Evolutionary conservation across 2,113 vertebrate species (phyloP).

Genomic region (Cololabis saira): DNA sequence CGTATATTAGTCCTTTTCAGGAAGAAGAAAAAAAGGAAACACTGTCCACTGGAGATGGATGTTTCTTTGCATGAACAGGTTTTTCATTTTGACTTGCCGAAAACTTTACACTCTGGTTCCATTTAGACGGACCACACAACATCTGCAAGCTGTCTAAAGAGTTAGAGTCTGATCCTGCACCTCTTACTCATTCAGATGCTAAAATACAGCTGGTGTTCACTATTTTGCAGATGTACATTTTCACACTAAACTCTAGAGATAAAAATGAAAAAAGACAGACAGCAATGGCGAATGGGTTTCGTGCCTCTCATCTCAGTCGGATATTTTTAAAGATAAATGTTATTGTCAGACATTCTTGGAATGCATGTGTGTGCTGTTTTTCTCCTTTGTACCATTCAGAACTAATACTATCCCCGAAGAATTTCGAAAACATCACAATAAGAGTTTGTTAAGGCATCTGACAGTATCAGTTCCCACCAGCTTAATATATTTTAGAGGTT

Average conservation of each 20-base stretch:
- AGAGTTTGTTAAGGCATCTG: no score
- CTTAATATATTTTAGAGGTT: constrained; percentile 7
- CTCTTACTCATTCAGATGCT: constrained; percentile 41
- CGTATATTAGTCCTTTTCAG: no score
- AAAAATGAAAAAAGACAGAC: neutral
- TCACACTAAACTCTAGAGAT: constrained; percentile 22
- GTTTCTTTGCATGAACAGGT: no score
- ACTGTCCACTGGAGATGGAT: no score
- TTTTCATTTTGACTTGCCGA: neutral
- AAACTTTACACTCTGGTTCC: constrained; percentile 2
- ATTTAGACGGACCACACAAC: constrained; percentile 11
- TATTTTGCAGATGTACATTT: constrained; percentile 11
- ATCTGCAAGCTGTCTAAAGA: constrained; percentile 37
- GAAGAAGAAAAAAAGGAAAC: no score
- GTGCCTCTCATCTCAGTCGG: no score
- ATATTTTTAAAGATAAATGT: no score
- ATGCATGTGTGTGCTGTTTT: no score
- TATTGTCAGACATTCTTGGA: no score
- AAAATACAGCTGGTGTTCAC: constrained; percentile 29
- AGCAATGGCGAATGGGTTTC: no score
- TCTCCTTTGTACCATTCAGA: neutral
- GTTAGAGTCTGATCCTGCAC: neutral
- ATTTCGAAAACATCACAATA: no score
- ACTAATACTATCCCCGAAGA: neutral
- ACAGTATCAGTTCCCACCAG: neutral